These are phyloP conservation scores for Cuculus canorus DNA, from an alignment of 2,797 vertebrate genomes.

Conservation along the genomic window DNA sequence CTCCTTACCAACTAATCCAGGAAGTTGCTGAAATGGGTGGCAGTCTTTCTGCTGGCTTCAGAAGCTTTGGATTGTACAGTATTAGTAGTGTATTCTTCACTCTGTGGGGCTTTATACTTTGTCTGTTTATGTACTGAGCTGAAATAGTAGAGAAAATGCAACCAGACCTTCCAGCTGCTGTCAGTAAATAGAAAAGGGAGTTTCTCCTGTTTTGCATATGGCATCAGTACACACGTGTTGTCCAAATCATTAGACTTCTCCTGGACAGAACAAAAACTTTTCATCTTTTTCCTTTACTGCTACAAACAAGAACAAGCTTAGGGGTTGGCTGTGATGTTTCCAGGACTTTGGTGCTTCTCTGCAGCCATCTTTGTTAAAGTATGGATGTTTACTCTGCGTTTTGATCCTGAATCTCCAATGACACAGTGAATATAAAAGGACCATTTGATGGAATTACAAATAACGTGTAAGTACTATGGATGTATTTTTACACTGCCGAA, in stretches of 20 bases:
- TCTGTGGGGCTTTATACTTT: background rate
- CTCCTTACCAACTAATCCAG: background rate
- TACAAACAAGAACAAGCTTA: background rate
- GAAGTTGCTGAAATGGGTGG: background rate
- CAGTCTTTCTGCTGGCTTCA: background rate
- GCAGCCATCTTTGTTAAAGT: background rate
- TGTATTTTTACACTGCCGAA: background rate
- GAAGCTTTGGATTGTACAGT: background rate
- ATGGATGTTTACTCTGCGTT: background rate
- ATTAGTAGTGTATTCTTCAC: background rate
- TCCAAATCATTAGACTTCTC: background rate
- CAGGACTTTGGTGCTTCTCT: background rate
- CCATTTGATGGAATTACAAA: background rate
- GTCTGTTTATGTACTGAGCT: background rate
- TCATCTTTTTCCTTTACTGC: too few species aligned
- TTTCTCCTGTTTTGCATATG: background rate
- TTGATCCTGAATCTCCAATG: background rate
- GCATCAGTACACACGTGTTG: background rate
- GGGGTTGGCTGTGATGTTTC: background rate
- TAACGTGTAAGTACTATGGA: background rate
- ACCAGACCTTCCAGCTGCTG: conserved; percentile 21
- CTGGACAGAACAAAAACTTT: background rate
- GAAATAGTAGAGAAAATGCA: conserved; percentile 54
- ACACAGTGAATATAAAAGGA: background rate
- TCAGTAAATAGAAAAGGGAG: background rate